These are phyloP conservation scores for Macropus fuliginosus DNA, from an alignment of 2,797 vertebrate genomes.

Conservation along the genomic window DNA sequence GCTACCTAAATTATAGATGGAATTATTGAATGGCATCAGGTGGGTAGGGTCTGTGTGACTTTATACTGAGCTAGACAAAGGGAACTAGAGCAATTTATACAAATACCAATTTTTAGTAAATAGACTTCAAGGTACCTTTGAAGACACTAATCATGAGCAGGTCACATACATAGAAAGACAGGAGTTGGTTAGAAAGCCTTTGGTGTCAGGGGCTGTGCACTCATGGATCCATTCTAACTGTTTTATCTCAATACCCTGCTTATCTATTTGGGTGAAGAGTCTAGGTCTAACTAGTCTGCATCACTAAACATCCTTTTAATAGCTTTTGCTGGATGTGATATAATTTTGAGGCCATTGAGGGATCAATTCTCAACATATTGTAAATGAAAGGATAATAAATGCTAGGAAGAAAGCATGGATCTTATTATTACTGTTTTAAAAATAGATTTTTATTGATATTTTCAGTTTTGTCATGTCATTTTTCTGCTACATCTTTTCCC, in stretches of 20 bases:
- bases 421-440: background rate
- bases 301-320: background rate
- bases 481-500: background rate
- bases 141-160: background rate
- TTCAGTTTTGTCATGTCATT: background rate
- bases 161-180: background rate
- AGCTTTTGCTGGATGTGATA: background rate
- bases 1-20: background rate
- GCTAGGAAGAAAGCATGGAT: background rate
- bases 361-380: background rate
- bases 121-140: background rate
- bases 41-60: background rate
- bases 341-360: background rate
- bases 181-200: background rate
- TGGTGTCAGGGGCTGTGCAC: background rate
- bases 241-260: background rate
- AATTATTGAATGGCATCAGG: background rate
- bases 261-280: background rate
- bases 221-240: background rate
- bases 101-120: background rate
- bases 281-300: background rate
- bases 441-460: background rate
- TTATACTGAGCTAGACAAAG: background rate
- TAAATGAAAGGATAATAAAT: background rate
- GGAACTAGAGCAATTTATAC: background rate